Conservation (phyloP, 1,140 invertebrate species). For the Dufourea novaeangliae region DNA sequence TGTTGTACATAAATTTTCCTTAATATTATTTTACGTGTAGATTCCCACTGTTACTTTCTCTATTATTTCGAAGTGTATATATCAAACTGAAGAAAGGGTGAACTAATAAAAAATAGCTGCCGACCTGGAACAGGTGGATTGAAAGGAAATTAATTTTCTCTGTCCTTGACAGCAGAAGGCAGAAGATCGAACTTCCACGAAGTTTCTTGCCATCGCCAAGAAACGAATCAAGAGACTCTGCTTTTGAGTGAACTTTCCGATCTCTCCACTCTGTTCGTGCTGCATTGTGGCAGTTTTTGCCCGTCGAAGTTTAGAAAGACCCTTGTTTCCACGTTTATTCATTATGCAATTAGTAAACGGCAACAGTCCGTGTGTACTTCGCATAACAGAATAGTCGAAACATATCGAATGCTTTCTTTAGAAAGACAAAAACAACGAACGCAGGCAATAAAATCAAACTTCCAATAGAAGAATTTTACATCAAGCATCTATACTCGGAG, state of each 20-base stretch:
- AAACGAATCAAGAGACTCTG: neutral
- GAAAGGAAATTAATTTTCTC: slow-evolving; percentile 32
- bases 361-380: neutral
- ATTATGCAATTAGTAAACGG: slow-evolving; percentile 21
- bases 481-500: too few species aligned
- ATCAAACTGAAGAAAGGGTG: too few species aligned
- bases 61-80: too few species aligned
- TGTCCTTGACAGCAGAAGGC: neutral
- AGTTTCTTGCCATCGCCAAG: slow-evolving; percentile 1
- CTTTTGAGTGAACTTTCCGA: neutral
- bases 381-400: neutral
- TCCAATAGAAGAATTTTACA: too few species aligned
- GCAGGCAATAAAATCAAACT: too few species aligned
- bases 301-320: neutral
- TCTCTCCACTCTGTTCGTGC: too few species aligned
- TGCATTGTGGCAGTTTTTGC: neutral
- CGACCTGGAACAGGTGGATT: neutral
- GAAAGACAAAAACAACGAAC: slow-evolving; percentile 13
- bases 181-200: slow-evolving; percentile 3
- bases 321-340: slow-evolving; percentile 13
- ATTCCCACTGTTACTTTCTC: too few species aligned
- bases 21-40: too few species aligned
- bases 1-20: too few species aligned
- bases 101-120: neutral
- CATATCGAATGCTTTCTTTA: too few species aligned